Percentiles rank a stretch among this genome's conserved stretches.
Conservation (phyloP, 2,113 vertebrate species). For the Poicephalus meyeri region DNA sequence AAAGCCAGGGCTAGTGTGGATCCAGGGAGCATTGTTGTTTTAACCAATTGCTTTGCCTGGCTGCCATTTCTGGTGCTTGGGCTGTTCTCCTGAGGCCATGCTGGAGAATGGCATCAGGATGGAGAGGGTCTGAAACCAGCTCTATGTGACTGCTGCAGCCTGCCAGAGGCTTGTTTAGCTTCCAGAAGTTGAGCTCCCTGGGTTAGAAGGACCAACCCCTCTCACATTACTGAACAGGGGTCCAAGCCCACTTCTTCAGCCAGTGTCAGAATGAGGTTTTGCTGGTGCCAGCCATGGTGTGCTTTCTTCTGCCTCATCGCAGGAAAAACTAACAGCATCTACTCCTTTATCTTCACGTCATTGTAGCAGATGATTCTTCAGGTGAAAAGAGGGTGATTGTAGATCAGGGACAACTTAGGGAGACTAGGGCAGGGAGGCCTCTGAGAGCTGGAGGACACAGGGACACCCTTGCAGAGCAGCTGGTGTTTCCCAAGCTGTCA, state of each 20-base stretch:
- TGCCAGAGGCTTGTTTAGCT: not conserved
- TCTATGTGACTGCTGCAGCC: not conserved
- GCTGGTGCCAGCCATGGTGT: not conserved
- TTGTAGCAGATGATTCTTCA: not conserved
- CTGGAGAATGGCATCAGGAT: not conserved
- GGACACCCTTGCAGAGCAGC: too few species aligned
- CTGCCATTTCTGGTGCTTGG: not conserved
- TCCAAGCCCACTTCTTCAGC: not conserved
- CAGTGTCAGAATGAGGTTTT: too few species aligned
- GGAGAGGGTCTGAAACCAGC: not conserved
- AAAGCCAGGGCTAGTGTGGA: not conserved
- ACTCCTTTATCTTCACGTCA: not conserved
- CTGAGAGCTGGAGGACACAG: not conserved
- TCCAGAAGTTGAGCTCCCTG: not conserved
- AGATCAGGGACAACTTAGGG: too few species aligned
- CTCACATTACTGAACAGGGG: fast-evolving
- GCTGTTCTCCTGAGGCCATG: not conserved
- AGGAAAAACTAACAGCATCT: not conserved
- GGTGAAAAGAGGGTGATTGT: not conserved
- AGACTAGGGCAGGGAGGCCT: not conserved
- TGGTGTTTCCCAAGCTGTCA: too few species aligned
- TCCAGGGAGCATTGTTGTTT: not conserved
- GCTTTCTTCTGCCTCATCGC: not conserved
- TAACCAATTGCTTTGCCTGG: not conserved
- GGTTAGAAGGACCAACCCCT: not conserved